Conservation (phyloP, 2,113 vertebrate species). For the Bubo blakistoni region DNA sequence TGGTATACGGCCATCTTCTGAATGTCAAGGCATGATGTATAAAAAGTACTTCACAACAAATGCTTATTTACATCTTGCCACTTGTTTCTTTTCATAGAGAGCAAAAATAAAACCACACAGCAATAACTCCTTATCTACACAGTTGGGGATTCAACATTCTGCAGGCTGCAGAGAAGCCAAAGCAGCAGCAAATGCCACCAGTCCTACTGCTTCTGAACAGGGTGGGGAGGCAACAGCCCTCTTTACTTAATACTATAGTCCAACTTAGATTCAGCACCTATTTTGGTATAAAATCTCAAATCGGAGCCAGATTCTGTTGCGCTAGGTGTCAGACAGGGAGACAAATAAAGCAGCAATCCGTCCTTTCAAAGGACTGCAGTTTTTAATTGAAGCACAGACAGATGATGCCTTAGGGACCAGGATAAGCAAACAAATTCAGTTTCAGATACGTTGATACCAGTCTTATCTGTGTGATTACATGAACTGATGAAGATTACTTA, state of each 20-base stretch:
- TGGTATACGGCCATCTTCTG: neutral
- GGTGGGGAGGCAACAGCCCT: neutral
- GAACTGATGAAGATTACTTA: neutral
- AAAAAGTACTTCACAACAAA: neutral
- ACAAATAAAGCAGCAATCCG: neutral
- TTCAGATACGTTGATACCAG: neutral
- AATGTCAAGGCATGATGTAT: neutral
- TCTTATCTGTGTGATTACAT: neutral
- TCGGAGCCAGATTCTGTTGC: neutral
- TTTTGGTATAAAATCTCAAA: neutral
- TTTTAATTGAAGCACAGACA: neutral
- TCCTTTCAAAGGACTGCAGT: neutral
- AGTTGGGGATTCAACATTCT: neutral
- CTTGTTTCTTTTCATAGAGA: neutral
- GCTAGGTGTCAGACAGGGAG: neutral
- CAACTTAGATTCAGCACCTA: neutral
- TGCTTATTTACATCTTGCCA: neutral
- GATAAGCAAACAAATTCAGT: neutral
- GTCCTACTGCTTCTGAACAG: neutral
- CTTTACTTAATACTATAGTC: too few species aligned
- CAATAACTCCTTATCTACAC: neutral
- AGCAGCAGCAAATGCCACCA: neutral
- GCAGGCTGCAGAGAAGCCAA: neutral
- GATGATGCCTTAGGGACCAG: neutral
- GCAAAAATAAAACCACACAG: neutral